Evolutionary conservation across 2,888 invertebrate species (phyloP), one percentile per base, ranked within the genome.

Genomic region (Erebia ligea): DNA sequence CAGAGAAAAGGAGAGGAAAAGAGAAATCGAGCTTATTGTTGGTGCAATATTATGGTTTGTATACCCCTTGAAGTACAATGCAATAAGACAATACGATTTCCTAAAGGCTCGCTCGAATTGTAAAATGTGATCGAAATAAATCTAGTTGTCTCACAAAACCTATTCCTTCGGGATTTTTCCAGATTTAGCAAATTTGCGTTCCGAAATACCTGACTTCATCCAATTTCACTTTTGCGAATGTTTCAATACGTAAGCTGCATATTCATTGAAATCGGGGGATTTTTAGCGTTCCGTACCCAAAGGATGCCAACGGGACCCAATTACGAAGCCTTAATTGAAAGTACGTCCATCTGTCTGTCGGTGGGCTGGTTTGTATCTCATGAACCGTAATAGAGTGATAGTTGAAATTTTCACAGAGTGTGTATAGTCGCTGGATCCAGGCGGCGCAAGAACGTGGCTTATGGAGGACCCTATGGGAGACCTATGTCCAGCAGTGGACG

Each of bases 41-140:
- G 6, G 50, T 54, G 19, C 19, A 54, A 13, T 10, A 21, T 21
- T 13, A 56, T 5, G 56, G 21, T 21, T 21, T 13, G 21, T 56
- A 15, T 45, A 45, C 45, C 48, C 17, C 8, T 42, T 40, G 40
- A 42, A 65, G 34, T 25, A 48, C 64, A 67, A 72, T 63, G 68
- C 66, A 72, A 75, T 67, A 74, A 65, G 61, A 68, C 61, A 75
- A 74, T 72, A 72, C 74, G 63, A 72, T 74, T 75, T 71, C 58
- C 54, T 58, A 67, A 70, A 67, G 72, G 67, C 65, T 68, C 69
- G 68, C 56, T 66, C 56, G 69, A 66, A 72, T 72, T 74, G 72
- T 71, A 71, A 71, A 74, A 75, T 74, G 72, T 71, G 72, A 72
- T 74, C 69, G 75, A 74, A 74, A 74, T 72, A 75, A 75, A 75